Percentiles rank a stretch among this genome's conserved stretches.
Evolutionary conservation across 2,888 invertebrate genomes (phyloP).

Genomic region (Julus scanicus): DNA sequence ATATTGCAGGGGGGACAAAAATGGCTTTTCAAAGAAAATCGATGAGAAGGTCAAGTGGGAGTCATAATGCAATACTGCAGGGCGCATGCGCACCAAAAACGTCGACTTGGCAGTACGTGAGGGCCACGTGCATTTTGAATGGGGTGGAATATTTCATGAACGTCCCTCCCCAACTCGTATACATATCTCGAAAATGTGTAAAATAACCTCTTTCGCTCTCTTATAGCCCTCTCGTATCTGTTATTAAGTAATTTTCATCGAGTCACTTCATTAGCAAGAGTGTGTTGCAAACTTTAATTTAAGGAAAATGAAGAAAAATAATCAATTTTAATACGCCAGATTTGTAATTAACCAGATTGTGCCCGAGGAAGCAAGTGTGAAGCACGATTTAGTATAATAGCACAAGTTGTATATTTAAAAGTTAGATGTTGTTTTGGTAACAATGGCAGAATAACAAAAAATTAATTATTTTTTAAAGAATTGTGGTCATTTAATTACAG

Average conservation of each 20-base stretch:
- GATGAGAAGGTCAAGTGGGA: conserved; percentile 28
- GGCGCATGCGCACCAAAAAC: neutral
- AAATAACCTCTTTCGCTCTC: neutral
- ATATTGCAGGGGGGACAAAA: conserved; percentile 22
- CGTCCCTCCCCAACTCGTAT: neutral
- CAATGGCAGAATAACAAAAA: too few species aligned
- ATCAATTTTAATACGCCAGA: too few species aligned
- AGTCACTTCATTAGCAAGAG: conserved; percentile 21
- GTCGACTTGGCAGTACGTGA: neutral
- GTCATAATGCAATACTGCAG: conserved; percentile 7
- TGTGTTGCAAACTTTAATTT: neutral
- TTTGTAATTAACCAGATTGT: too few species aligned
- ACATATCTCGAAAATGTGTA: neutral
- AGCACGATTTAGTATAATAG: too few species aligned
- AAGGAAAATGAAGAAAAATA: too few species aligned
- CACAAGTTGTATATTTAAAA: too few species aligned
- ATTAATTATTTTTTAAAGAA: too few species aligned
- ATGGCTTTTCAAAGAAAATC: conserved; percentile 33
- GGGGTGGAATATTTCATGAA: neutral
- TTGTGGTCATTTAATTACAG: too few species aligned
- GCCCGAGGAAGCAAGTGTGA: too few species aligned
- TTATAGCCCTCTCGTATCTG: neutral
- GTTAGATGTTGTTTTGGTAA: too few species aligned
- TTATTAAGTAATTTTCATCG: neutral
- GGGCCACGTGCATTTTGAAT: neutral